Percentiles rank a stretch among this genome's conserved stretches.
These are phyloP conservation scores for Hybos culiciformis DNA, from an alignment of 2,888 invertebrate species.

Conservation along the genomic window DNA sequence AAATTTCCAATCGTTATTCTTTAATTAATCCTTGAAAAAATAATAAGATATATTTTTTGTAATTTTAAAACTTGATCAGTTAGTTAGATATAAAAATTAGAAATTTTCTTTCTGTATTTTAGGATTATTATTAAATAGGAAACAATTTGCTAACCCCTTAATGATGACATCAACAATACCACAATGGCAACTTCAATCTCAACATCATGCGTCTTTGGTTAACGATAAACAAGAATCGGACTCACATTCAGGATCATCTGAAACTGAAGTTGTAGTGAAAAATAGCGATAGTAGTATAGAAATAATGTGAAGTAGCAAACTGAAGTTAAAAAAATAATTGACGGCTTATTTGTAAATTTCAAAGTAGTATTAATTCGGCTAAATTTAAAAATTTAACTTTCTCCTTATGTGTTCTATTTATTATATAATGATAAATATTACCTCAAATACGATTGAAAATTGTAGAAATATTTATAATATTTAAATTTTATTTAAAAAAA, in stretches of 20 bases:
- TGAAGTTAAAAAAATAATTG: too few species aligned
- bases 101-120: neutral
- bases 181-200: slow-evolving; percentile 55
- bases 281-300: slow-evolving; percentile 63
- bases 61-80: neutral
- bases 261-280: slow-evolving; percentile 59
- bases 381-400: too few species aligned
- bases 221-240: slow-evolving; percentile 41
- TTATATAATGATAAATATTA: too few species aligned
- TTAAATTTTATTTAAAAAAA: too few species aligned
- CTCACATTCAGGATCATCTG: slow-evolving; percentile 51
- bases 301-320: slow-evolving; percentile 51
- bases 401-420: too few species aligned
- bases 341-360: neutral
- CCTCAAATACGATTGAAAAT: too few species aligned
- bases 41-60: too few species aligned
- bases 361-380: too few species aligned
- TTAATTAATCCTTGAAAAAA: too few species aligned
- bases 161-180: slow-evolving; percentile 59
- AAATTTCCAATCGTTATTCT: too few species aligned
- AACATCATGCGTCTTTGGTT: slow-evolving; percentile 34
- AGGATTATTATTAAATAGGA: slow-evolving; percentile 36
- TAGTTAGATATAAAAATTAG: neutral
- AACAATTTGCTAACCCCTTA: slow-evolving; percentile 61
- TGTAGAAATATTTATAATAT: too few species aligned